Percentiles rank a stretch among this genome's conserved stretches.
phyloP scores from a whole-genome alignment of 2,113 vertebrate genomes.

The Phodopus roborovskii region DNA sequence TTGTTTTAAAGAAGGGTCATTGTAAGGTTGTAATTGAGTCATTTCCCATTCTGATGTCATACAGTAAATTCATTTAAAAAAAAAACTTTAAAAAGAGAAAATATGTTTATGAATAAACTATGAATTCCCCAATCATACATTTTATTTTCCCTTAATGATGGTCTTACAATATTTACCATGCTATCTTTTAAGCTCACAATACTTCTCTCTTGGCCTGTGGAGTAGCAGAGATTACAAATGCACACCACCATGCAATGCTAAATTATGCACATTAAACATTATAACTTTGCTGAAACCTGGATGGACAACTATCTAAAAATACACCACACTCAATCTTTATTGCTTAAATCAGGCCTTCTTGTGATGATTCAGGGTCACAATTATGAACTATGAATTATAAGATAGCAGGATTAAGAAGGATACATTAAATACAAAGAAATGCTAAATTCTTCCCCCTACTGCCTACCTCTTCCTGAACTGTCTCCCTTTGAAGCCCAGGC shows the following conservation, averaged over 20 bases:
- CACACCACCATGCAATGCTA: neutral
- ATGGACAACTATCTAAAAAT: constrained; percentile 51
- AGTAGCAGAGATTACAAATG: neutral
- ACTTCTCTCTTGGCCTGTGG: neutral
- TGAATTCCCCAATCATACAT: neutral
- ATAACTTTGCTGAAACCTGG: constrained; percentile 60
- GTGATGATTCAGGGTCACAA: constrained; percentile 46
- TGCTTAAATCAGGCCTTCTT: constrained; percentile 60
- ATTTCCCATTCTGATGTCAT: neutral
- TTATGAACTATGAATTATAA: constrained; percentile 47
- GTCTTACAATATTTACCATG: neutral
- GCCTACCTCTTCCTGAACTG: constrained; percentile 34
- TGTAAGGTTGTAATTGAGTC: neutral
- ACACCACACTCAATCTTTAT: constrained; percentile 47
- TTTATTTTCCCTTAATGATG: neutral
- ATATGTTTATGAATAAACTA: neutral
- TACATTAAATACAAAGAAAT: constrained; percentile 35
- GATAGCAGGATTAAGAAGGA: neutral
- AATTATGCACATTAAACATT: constrained; percentile 30
- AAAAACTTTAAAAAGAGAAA: constrained; percentile 57
- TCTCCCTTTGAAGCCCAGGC: neutral
- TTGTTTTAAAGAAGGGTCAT: neutral
- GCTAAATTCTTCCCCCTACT: neutral
- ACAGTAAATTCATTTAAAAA: neutral
- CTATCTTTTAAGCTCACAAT: neutral